Evolutionary conservation across 1,140 invertebrate genomes (phyloP).

Genomic region (Psix sp.): DNA sequence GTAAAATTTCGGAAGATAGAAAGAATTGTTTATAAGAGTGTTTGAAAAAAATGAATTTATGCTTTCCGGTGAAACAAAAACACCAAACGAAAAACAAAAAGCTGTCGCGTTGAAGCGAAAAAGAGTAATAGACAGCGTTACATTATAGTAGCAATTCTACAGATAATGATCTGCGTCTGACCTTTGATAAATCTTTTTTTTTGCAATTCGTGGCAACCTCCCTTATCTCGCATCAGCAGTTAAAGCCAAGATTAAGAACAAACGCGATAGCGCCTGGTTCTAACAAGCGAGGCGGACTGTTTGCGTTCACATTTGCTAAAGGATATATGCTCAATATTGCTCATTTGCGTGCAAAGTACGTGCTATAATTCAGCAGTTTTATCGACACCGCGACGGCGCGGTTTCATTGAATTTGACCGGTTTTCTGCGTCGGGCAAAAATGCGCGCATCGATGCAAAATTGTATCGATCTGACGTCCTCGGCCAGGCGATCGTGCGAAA

Average conservation of each 20-base stretch:
- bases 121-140: constrained; percentile 47
- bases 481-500: constrained; percentile 31
- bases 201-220: constrained; percentile 37
- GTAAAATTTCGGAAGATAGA: no score
- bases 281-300: constrained; percentile 55
- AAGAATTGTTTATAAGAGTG: no score
- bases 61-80: no score
- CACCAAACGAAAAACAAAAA: no score
- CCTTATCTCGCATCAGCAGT: constrained; percentile 58
- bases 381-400: constrained; percentile 56
- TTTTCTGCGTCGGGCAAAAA: constrained; percentile 54
- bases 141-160: constrained; percentile 51
- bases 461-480: constrained; percentile 45
- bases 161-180: constrained; percentile 58
- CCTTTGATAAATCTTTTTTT: constrained; percentile 59
- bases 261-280: constrained; percentile 55
- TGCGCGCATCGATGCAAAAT: constrained; percentile 55
- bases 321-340: constrained; percentile 60
- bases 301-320: constrained; percentile 53
- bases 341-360: constrained; percentile 64
- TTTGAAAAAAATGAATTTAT: no score
- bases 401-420: constrained; percentile 63
- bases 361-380: constrained; percentile 61
- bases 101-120: constrained; percentile 15
- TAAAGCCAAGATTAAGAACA: constrained; percentile 60